These are phyloP conservation scores for Bagarius yarrelli DNA, from an alignment of 2,113 vertebrate species.

Conservation along the genomic window DNA sequence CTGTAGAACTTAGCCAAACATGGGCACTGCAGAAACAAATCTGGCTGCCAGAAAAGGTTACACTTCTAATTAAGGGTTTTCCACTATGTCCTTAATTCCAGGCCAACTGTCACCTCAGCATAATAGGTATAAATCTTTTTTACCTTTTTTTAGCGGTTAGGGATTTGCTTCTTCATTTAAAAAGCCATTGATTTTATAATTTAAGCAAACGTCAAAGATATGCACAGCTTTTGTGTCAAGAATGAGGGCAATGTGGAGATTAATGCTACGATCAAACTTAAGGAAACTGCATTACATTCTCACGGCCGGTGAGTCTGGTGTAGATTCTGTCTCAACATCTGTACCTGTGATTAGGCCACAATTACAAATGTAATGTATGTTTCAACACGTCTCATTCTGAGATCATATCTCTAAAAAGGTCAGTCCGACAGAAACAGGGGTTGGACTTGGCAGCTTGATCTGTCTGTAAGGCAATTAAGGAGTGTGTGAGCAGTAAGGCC, in stretches of 20 bases:
- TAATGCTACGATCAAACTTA: not conserved
- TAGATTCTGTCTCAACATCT: not conserved
- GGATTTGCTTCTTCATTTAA: conserved; percentile 76
- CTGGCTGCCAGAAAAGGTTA: conserved; percentile 75
- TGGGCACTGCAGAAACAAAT: conserved; percentile 72
- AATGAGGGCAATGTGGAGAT: conserved; percentile 7
- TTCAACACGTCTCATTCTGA: conserved; percentile 28
- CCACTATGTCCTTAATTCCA: conserved; percentile 69
- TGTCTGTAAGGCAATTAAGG: conserved; percentile 71
- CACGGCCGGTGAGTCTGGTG: not conserved
- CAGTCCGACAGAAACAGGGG: conserved; percentile 66
- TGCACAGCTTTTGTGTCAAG: conserved; percentile 38
- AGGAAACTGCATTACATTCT: conserved; percentile 2
- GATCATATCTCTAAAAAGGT: conserved; percentile 46
- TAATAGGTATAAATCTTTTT: conserved; percentile 71
- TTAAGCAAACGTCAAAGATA: conserved; percentile 55
- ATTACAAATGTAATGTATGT: conserved; percentile 23
- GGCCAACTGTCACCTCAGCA: conserved; percentile 68
- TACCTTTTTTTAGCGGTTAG: conserved; percentile 64
- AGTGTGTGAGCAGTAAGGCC: conserved; percentile 73
- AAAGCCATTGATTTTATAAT: conserved; percentile 76
- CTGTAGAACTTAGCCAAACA: conserved; percentile 79
- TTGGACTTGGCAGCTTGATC: conserved; percentile 69
- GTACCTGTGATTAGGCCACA: conserved; percentile 16
- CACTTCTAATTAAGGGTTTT: conserved; percentile 62